Base-by-base conservation (phyloP, 2,888 invertebrate species). In the Serripes groenlandicus region DNA sequence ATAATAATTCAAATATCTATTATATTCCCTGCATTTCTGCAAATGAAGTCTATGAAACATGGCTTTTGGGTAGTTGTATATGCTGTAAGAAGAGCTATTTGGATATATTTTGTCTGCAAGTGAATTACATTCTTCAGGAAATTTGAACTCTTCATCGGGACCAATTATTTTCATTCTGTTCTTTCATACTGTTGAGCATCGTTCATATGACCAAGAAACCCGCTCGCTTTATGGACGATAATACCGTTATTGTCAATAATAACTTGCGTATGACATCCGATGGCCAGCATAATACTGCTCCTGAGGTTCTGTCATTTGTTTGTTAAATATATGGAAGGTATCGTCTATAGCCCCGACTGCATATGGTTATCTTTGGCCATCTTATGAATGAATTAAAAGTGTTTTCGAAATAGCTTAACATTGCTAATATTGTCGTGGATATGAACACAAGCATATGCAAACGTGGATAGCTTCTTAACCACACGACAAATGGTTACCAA, bases 81-180 rank as follows among this genome's bases (percentile, higher is more conserved):
- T 3, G 78, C 37, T 28, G 78, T 78, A 2, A 78, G 26, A 5
- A 78, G 37, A 9, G 4, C 68, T 34, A 23, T 72, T 72, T 4
- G 73, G 56, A 58, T 78, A 78, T 1, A 78, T 78, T 28, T 28
- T 69, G 49, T 79, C 78, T 18, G 72, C 74, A 21, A 74, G 49
- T 18, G 60, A 56, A 58, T 42, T 18, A 18, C 73, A 74, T n/a
- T 79, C 34, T 26, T 58, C 58, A 28, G 69, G 74, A 49, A 79
- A 68, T 2, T n/a, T 26, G n/a, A 79, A 26, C n/a, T 37, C 49
- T n/a, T 21, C 5, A 15, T 52, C 34, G 9, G 32, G 28, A 30
- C 78, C 78, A 28, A 79, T 70, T 52, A 35, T 32, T 1, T 2
- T 9, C 80, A 75, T 79, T 7, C n/a, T n/a, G n/a, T n/a, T n/a